A percentile compares a stretch with the other conserved stretches of the same genome.
These are phyloP conservation scores for Podarcis siculus DNA, from an alignment of 2,797 vertebrate genomes.

Conservation along the genomic window DNA sequence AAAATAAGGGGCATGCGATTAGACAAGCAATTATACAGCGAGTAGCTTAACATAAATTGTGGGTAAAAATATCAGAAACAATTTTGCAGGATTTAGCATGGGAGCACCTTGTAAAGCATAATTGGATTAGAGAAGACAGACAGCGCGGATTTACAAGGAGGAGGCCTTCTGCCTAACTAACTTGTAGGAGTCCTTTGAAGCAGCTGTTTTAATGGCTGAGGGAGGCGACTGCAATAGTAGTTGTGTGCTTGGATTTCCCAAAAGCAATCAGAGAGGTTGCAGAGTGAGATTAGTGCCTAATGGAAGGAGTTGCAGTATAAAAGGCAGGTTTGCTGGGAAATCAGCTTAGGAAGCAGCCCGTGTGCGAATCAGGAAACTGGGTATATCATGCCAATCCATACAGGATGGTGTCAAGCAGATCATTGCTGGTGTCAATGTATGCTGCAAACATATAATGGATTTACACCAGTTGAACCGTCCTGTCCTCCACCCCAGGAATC, in stretches of 20 bases:
- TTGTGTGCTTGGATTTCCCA: slow-evolving; percentile 63
- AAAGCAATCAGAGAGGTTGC: slow-evolving; percentile 68
- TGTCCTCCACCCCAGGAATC: background rate
- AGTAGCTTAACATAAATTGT: slow-evolving; percentile 74
- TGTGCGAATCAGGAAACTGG: slow-evolving; percentile 42
- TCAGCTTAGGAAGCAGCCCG: slow-evolving; percentile 52
- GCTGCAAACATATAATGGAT: background rate
- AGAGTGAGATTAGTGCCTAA: slow-evolving; percentile 65
- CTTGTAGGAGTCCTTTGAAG: slow-evolving; percentile 73
- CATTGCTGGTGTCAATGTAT: slow-evolving; percentile 30
- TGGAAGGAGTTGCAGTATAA: slow-evolving; percentile 49
- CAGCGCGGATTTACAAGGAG: slow-evolving; percentile 69
- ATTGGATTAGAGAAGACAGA: slow-evolving; percentile 76
- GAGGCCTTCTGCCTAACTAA: slow-evolving; percentile 71
- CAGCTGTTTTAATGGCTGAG: slow-evolving; percentile 51
- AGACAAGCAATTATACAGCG: slow-evolving; percentile 72
- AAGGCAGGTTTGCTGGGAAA: slow-evolving; percentile 44
- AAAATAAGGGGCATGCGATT: slow-evolving; percentile 55
- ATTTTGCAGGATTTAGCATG: slow-evolving; percentile 71
- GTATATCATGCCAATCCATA: slow-evolving; percentile 45
- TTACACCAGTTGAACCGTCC: background rate
- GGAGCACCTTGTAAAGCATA: slow-evolving; percentile 74
- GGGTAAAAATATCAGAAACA: slow-evolving; percentile 74
- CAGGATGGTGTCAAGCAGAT: slow-evolving; percentile 18
- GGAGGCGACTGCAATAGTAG: slow-evolving; percentile 60